Evolutionary conservation across 2,797 vertebrate genomes (phyloP).

Genomic region (Micromesistius poutassou): DNA sequence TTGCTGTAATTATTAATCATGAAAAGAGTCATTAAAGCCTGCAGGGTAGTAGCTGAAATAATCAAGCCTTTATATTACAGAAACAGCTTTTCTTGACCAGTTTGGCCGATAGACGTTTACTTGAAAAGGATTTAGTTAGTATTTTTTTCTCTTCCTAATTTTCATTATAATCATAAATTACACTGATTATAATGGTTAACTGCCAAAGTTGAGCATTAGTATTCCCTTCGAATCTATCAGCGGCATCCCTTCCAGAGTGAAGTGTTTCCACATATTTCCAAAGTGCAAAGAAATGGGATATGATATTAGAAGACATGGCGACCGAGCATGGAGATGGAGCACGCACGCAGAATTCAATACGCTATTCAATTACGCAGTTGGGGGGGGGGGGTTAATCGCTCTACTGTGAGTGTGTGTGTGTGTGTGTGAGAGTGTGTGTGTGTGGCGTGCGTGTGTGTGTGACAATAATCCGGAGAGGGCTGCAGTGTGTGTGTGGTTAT

Average conservation of each 20-base stretch:
- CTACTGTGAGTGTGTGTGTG: too few relatives aligned
- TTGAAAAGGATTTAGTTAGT: too few relatives aligned
- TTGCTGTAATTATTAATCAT: constrained; percentile 7
- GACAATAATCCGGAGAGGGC: not conserved
- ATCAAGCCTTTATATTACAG: not conserved
- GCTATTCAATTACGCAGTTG: not conserved
- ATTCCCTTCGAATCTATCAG: not conserved
- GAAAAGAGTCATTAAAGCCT: not conserved
- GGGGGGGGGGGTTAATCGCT: too few relatives aligned
- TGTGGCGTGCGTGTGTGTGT: too few relatives aligned
- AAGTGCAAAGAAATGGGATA: constrained; percentile 4
- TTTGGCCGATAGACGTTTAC: not conserved
- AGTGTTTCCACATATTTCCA: too few relatives aligned
- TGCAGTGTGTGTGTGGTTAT: not conserved
- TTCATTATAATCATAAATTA: not conserved
- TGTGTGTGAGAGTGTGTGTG: too few relatives aligned
- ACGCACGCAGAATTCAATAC: constrained; percentile 13
- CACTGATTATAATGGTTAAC: not conserved
- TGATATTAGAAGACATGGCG: not conserved
- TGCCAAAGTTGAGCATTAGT: not conserved
- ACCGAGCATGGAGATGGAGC: not conserved
- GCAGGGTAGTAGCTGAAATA: not conserved
- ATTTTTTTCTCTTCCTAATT: not conserved
- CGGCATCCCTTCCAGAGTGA: not conserved
- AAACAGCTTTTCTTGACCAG: not conserved